Evolutionary conservation across 2,888 invertebrate genomes (phyloP).

Genomic region (Xestobium rufovillosum): DNA sequence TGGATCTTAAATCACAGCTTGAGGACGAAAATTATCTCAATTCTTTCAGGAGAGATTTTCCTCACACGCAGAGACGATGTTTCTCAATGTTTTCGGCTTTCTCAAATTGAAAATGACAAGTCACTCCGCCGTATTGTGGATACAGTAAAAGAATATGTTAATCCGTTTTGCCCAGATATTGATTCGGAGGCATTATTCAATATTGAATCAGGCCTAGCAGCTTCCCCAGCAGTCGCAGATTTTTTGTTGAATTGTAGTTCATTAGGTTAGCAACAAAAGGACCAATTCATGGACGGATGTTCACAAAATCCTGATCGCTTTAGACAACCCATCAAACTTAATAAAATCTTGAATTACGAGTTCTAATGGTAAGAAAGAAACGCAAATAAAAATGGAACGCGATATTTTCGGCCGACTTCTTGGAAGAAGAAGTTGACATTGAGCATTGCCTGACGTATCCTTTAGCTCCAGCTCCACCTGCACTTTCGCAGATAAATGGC

Average conservation of each 20-base stretch:
- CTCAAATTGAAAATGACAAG: slow-evolving; percentile 23
- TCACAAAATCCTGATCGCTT: no score
- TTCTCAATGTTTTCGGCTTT: slow-evolving; percentile 18
- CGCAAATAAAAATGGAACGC: slow-evolving; percentile 25
- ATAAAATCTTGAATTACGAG: slow-evolving; percentile 31
- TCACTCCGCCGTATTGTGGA: slow-evolving; percentile 16
- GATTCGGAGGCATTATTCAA: slow-evolving; percentile 21
- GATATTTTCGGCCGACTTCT: slow-evolving; percentile 21
- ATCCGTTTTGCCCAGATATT: slow-evolving; percentile 19
- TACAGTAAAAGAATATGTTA: slow-evolving; percentile 16
- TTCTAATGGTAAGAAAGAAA: slow-evolving; percentile 22
- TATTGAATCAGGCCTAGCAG: slow-evolving; percentile 28
- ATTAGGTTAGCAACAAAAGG: slow-evolving; percentile 23
- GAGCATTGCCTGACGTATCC: slow-evolving; percentile 16
- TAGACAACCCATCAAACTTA: slow-evolving; percentile 25
- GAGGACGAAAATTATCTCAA: slow-evolving; percentile 27
- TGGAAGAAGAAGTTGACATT: slow-evolving; percentile 24
- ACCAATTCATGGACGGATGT: no score
- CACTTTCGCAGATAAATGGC: no score
- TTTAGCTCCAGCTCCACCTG: no score
- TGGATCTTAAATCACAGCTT: slow-evolving; percentile 32
- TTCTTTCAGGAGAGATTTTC: slow-evolving; percentile 16
- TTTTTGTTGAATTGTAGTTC: slow-evolving; percentile 27
- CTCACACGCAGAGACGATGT: slow-evolving; percentile 26
- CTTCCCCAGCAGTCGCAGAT: slow-evolving; percentile 24